phyloP scores from a whole-genome alignment of 1,140 invertebrate genomes.

The Drosophila guanche region DNA sequence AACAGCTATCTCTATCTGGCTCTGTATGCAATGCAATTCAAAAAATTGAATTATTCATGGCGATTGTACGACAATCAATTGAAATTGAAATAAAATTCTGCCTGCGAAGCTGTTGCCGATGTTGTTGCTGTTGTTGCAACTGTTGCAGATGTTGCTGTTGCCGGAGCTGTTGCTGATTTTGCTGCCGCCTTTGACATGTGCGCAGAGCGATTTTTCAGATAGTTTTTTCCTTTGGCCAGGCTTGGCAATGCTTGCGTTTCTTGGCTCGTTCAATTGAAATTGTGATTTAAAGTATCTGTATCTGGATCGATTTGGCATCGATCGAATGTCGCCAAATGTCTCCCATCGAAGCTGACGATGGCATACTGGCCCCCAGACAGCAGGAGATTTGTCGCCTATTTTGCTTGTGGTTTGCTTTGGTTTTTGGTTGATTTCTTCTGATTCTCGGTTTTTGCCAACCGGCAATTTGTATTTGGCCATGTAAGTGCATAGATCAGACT shows the following conservation, averaged over 20 bases:
- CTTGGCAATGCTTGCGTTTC: slow-evolving; percentile 50
- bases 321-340: slow-evolving; percentile 72
- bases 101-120: slow-evolving; percentile 58
- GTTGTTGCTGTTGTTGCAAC: slow-evolving; percentile 26
- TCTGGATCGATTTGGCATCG: slow-evolving; percentile 78
- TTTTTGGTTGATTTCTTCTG: slow-evolving; percentile 31
- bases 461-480: slow-evolving; percentile 76
- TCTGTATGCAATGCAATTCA: slow-evolving; percentile 71
- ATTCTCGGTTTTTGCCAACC: slow-evolving; percentile 51
- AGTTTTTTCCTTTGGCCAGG: slow-evolving; percentile 30
- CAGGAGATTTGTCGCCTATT: slow-evolving; percentile 75
- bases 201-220: slow-evolving; percentile 71
- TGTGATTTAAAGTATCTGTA: slow-evolving; percentile 80
- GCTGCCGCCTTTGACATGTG: slow-evolving; percentile 76
- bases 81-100: slow-evolving; percentile 81
- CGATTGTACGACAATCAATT: slow-evolving; percentile 82
- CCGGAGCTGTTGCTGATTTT: slow-evolving; percentile 40
- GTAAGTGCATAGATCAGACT: slow-evolving; percentile 47
- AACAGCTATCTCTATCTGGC: slow-evolving; percentile 44
- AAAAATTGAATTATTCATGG: slow-evolving; percentile 80
- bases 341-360: slow-evolving; percentile 37
- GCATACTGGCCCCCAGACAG: slow-evolving; percentile 39
- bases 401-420: slow-evolving; percentile 47
- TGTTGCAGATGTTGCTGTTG: slow-evolving; percentile 28
- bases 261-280: slow-evolving; percentile 53